Percentiles rank a stretch among this genome's conserved stretches.
These are phyloP conservation scores for Octonoba sinensis DNA, from an alignment of 2,888 invertebrate genomes.

Conservation along the genomic window DNA sequence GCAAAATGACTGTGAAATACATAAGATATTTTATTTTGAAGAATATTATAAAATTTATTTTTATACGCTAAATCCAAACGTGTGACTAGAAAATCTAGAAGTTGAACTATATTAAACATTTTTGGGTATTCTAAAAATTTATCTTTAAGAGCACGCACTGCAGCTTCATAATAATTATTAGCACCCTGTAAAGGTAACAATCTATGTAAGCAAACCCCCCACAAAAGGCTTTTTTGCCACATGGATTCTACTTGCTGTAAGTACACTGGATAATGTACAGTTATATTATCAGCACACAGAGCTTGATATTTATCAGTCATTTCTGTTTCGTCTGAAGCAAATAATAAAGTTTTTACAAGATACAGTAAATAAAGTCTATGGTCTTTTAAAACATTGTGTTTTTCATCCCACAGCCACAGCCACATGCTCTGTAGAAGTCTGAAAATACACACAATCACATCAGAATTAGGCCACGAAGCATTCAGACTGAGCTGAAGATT, in stretches of 20 bases:
- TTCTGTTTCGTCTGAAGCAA: conserved; percentile 40
- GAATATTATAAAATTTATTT: conserved; percentile 31
- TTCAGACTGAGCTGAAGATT: conserved; percentile 15
- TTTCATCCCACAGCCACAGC: conserved; percentile 55
- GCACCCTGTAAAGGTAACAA: conserved; percentile 33
- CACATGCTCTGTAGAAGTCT: conserved; percentile 40
- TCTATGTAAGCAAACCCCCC: conserved; percentile 15
- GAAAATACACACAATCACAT: conserved; percentile 34
- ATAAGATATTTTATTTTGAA: conserved; percentile 16
- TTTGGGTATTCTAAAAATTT: conserved; percentile 31
- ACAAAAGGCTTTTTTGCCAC: conserved; percentile 21
- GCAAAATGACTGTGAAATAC: conserved; percentile 23
- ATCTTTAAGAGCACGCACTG: conserved; percentile 41
- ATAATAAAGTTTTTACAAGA: conserved; percentile 38
- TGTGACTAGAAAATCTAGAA: conserved; percentile 40
- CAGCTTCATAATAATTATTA: conserved; percentile 53
- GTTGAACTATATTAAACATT: conserved; percentile 40
- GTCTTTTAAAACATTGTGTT: conserved; percentile 38
- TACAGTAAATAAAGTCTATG: conserved; percentile 46
- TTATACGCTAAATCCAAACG: conserved; percentile 33
- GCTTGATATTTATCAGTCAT: conserved; percentile 40
- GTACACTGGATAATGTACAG: conserved; percentile 39
- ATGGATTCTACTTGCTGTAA: conserved; percentile 14
- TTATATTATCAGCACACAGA: conserved; percentile 25
- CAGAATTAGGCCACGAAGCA: conserved; percentile 29